Base-by-base conservation (phyloP, 2,797 vertebrate species). In the Xiphorhynchus erythropygius region DNA sequence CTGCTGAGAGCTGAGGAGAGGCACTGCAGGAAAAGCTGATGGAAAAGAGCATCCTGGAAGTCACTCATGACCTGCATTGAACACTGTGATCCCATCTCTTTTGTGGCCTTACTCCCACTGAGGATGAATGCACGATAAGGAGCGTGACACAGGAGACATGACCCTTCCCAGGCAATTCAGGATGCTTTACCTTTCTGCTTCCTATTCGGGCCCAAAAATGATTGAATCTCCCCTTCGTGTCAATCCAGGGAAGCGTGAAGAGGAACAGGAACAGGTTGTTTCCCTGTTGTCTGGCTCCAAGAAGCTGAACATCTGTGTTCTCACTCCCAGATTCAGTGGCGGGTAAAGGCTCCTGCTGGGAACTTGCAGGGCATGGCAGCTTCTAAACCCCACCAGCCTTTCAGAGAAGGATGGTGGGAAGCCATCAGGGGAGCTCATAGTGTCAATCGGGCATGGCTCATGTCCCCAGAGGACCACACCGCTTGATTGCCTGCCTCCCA, bases 241-340 rank as follows among this genome's bases (percentile, higher is more conserved):
- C 82, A 94, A 91, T 67, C 55, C 89, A 94, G 37, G 27, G 57
- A 95, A 96, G 92, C 92, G 5, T 95, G 92, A 94, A 94, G 84
- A 84, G 76, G 91, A 93, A 94, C 91, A 85, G 71, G 92, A 96
- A 94, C 94, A 91, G 87, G 80, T 90, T 91, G 85, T 96, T 96
- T 89, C 89, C 77, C 80, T 65, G 70, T 86, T 84, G 91, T 95
- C 91, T 90, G 90, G 49, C 70, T 94, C 94, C 85, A 94, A 84
- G 73, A 23, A 94, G 79, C 82, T 47, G 90, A 94, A 94, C 85
- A 94, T 78, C 90, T 88, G 83, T 1, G 18, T 47, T 88, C 73
- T 70, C 49, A 1, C 64, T 94, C 82, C 79, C 77, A 78, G 63
- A 91, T 87, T 78, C 91, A 84, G 63, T 7, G 6, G 91, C 25